Percentiles rank a stretch among this genome's conserved stretches.
phyloP scores from a whole-genome alignment of 2,113 vertebrate genomes.

The Coracopsis vasa region DNA sequence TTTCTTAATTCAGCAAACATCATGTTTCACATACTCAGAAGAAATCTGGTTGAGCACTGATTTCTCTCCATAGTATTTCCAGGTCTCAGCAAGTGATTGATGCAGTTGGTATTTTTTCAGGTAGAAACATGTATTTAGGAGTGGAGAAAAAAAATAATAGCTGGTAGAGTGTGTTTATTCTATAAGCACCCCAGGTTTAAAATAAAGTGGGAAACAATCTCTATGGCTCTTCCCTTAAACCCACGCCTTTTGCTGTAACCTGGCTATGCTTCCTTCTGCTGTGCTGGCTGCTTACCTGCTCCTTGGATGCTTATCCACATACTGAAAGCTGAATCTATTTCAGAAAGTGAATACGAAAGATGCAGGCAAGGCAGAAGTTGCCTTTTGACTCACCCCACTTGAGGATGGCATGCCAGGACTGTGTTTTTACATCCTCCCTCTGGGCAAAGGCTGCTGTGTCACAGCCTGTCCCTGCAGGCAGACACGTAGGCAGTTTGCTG shows the following conservation, averaged over 20 bases:
- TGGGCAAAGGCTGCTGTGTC: not conserved
- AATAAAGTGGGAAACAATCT: not conserved
- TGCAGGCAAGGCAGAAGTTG: not conserved
- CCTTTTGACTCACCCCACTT: not conserved
- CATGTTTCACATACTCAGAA: not conserved
- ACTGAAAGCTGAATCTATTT: not conserved
- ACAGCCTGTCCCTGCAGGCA: not conserved
- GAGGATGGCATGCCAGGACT: not conserved
- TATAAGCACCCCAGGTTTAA: not conserved
- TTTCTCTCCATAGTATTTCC: not conserved
- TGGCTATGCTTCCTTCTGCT: not conserved
- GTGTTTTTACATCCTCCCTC: not conserved
- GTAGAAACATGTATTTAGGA: not conserved
- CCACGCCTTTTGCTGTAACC: not conserved
- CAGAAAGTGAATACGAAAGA: not conserved
- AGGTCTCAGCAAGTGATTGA: not conserved
- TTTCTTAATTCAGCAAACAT: not conserved
- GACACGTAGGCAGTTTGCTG: not conserved
- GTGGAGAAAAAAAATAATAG: not conserved
- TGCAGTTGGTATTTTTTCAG: not conserved
- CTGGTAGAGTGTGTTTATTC: not conserved
- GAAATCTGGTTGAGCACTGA: not conserved
- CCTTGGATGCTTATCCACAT: rapidly evolving
- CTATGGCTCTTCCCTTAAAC: not conserved
- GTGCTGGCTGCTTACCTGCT: not conserved